phyloP scores from a whole-genome alignment of 1,140 invertebrate genomes.

The Polyergus mexicanus region DNA sequence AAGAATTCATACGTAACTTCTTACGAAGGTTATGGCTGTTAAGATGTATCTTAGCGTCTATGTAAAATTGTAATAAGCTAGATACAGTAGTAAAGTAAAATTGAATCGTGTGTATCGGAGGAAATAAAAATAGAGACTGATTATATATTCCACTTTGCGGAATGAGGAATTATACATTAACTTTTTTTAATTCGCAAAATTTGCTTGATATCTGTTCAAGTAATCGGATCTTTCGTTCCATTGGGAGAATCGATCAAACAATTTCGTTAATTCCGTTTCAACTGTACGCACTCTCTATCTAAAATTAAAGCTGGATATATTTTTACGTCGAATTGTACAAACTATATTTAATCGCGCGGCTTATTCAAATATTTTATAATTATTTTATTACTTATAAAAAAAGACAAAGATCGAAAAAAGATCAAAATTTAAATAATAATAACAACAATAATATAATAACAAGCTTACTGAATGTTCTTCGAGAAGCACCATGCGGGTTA shows the following conservation, averaged over 20 bases:
- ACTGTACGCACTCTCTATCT: neutral
- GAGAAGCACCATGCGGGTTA: conserved; percentile 54
- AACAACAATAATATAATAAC: conserved; percentile 53
- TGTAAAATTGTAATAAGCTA: no score
- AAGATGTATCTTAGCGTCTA: neutral
- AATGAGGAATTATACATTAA: neutral
- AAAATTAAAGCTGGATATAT: neutral
- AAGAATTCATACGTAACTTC: conserved; percentile 41
- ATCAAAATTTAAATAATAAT: conserved; percentile 25
- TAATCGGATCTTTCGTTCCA: neutral
- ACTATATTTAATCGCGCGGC: neutral
- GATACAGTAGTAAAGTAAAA: neutral
- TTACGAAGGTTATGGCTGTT: neutral
- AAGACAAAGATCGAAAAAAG: neutral
- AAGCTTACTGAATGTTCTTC: conserved; percentile 33
- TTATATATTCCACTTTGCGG: neutral
- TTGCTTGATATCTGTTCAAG: neutral
- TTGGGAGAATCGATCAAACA: conserved; percentile 21
- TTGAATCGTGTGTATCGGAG: neutral
- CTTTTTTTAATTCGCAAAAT: neutral
- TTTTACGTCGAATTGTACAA: neutral
- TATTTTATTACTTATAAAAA: conserved; percentile 43
- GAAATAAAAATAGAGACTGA: neutral
- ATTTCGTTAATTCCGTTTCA: neutral
- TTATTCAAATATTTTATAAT: conserved; percentile 9